Base-by-base conservation (phyloP, 1,140 invertebrate species). In the Drosophila subpulchrella region DNA sequence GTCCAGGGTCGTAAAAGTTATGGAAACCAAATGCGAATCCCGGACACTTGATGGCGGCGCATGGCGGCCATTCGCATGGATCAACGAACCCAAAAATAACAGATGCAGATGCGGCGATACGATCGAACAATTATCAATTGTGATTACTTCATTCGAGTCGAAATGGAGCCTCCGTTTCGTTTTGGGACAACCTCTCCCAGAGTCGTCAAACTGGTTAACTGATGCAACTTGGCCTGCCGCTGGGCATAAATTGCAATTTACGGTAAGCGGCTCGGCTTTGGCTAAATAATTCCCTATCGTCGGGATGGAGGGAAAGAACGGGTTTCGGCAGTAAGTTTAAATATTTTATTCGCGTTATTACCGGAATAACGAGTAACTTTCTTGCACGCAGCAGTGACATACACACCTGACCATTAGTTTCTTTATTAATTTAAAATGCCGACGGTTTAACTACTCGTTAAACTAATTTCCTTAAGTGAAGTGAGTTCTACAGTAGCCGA, bases 201-300 rank as follows among this genome's bases (percentile, higher is more conserved):
- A 56, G 24, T 39, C 38, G 53, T 38, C 46, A 54, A 59, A 73
- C 47, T 48, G 56, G 72, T 71, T 75, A 44, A 24, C 65, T 65
- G 54, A 55, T 48, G 34, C 34, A 46, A 42, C 15, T 34, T 41
- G 56, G 81, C 50, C 60, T 57, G 78, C 59, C 32, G 62, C 73
- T 85, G 81, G 57, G 65, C 81, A 81, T 86, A 81, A 90, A 86
- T 82, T 86, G 80, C 76, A 83, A 83, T 78, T 75, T 83, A 77
- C 62, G 78, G 66, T 77, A 90, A 86, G 79, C 82, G 62, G 78
- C 65, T 63, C 67, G 65, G 34, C 65, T 50, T 60, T 60, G 54
- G 47, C 48, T 51, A 71, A 61, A 58, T 55, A 79, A 73, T 60
- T 73, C 50, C 65, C 68, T 58, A 56, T 56, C 51, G 48, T 41